These are phyloP conservation scores for Cacatua alba DNA, from an alignment of 2,113 vertebrate genomes.

Conservation along the genomic window DNA sequence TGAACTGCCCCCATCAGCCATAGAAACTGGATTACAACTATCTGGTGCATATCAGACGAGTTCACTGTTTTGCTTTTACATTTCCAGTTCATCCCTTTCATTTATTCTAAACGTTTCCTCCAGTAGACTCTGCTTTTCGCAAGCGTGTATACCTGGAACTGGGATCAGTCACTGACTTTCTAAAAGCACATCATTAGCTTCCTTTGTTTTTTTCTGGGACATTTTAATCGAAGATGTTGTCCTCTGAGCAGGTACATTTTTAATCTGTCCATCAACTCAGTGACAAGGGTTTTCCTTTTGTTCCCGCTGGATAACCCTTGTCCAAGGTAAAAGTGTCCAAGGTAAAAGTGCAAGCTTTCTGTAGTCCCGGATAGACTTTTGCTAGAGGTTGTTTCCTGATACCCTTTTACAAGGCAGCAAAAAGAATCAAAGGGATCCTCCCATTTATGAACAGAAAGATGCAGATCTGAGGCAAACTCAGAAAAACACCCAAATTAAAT, in stretches of 20 bases:
- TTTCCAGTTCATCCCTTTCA: background rate
- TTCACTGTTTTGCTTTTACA: background rate
- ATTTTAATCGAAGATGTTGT: background rate
- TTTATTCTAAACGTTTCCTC: background rate
- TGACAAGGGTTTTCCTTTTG: background rate
- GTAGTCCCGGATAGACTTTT: background rate
- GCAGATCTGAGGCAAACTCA: background rate
- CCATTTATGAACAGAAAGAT: background rate
- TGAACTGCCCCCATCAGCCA: background rate
- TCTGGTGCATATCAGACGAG: fast-evolving
- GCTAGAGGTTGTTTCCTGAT: background rate
- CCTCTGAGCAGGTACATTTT: background rate
- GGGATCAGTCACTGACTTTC: background rate
- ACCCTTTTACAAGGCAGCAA: background rate
- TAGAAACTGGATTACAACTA: background rate
- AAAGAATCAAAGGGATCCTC: background rate
- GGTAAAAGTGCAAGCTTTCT: background rate
- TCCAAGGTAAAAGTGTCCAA: background rate
- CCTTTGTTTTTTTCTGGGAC: background rate
- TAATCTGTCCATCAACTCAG: background rate
- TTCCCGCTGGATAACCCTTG: background rate
- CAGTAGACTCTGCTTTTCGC: background rate
- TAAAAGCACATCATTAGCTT: background rate
- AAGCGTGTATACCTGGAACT: background rate
- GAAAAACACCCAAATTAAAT: background rate